Conservation (phyloP, 2,797 vertebrate species). For the Ctenopoma multispine region DNA sequence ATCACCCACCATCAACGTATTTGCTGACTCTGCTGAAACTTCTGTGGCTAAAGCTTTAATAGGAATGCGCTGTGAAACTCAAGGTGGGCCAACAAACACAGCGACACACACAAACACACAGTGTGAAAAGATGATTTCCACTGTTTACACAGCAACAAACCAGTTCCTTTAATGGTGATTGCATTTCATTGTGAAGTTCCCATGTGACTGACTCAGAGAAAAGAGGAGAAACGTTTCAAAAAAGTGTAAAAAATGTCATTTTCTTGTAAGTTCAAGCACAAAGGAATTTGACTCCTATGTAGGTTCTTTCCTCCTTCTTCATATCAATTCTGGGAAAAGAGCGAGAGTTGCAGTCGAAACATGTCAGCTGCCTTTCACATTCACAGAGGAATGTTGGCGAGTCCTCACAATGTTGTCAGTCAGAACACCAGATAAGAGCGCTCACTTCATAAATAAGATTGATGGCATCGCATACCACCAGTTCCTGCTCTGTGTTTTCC, state of each 20-base stretch:
- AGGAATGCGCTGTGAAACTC: slow-evolving; percentile 60
- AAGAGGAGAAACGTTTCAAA: slow-evolving; percentile 4
- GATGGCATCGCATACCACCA: slow-evolving; percentile 73
- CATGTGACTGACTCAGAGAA: slow-evolving; percentile 43
- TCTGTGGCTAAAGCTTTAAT: slow-evolving; percentile 37
- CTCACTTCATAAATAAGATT: slow-evolving; percentile 80
- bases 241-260: slow-evolving; percentile 52
- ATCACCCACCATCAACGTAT: slow-evolving; percentile 27
- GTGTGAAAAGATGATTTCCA: slow-evolving; percentile 47
- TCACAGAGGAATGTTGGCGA: slow-evolving; percentile 80
- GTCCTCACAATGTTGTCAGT: slow-evolving; percentile 74
- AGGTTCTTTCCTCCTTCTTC: slow-evolving; percentile 61
- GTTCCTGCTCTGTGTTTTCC: slow-evolving; percentile 78
- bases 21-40: slow-evolving; percentile 45
- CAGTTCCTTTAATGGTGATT: slow-evolving; percentile 41
- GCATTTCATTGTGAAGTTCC: slow-evolving; percentile 29
- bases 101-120: slow-evolving; percentile 49
- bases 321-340: slow-evolving; percentile 66
- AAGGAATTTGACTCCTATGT: slow-evolving; percentile 74
- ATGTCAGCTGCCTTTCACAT: slow-evolving; percentile 80
- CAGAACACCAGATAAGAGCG: slow-evolving; percentile 71
- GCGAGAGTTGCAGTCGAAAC: slow-evolving; percentile 67
- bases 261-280: slow-evolving; percentile 45
- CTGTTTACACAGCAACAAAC: slow-evolving; percentile 56
- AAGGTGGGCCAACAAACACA: slow-evolving; percentile 39